phyloP scores from a whole-genome alignment of 2,888 invertebrate genomes.

The Eupithecia vulgata region DNA sequence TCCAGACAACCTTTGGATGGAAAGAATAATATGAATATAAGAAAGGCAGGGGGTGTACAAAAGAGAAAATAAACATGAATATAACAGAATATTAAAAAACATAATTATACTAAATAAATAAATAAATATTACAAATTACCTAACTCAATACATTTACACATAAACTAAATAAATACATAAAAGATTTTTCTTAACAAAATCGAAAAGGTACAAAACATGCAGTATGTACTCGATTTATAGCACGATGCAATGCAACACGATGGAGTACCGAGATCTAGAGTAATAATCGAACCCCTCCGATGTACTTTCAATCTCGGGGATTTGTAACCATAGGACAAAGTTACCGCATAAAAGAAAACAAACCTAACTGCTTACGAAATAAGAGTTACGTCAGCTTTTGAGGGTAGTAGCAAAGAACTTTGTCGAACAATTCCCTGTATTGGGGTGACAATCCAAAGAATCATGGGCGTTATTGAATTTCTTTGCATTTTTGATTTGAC shows the following conservation, averaged over 20 bases:
- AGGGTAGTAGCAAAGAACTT: constrained; percentile 32
- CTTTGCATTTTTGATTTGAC: constrained; percentile 78
- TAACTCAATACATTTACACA: no score
- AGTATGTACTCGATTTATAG: neutral
- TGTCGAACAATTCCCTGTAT: constrained; percentile 59
- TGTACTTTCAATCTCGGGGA: constrained; percentile 77
- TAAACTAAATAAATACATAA: no score
- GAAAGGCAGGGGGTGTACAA: no score
- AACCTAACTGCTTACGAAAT: constrained; percentile 47
- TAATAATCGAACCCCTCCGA: constrained; percentile 75
- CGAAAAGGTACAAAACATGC: neutral
- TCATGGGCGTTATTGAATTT: constrained; percentile 78
- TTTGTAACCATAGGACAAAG: constrained; percentile 63
- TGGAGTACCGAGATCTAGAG: constrained; percentile 74
- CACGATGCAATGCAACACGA: constrained; percentile 62
- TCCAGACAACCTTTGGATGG: no score
- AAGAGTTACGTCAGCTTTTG: constrained; percentile 30
- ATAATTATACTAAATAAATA: no score
- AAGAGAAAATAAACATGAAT: no score
- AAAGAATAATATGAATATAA: no score
- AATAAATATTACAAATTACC: no score
- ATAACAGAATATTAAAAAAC: no score
- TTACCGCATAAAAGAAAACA: constrained; percentile 50
- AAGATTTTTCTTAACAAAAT: no score
- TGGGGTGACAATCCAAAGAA: constrained; percentile 79